Percentiles rank a stretch among this genome's conserved stretches.
Evolutionary conservation across 2,888 invertebrate species (phyloP).

Genomic region (Eupelmus urozonus): DNA sequence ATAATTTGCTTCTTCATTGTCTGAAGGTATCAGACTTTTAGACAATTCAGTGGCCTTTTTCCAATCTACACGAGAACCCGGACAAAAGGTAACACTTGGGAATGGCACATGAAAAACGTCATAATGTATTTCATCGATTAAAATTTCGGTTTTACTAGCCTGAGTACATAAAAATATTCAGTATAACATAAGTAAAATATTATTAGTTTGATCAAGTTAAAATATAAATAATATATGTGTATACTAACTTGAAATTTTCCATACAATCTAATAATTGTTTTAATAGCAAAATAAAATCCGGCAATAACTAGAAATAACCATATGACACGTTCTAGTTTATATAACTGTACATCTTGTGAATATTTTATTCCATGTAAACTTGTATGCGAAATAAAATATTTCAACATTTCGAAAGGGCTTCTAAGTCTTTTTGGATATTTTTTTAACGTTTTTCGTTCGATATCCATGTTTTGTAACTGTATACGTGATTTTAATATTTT

Average conservation of each 20-base stretch:
- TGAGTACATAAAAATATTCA: background rate
- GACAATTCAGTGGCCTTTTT: constrained; percentile 58
- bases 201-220: background rate
- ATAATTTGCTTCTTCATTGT: background rate
- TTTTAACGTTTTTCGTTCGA: background rate
- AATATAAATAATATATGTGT: background rate
- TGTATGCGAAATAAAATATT: constrained; percentile 50
- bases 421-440: constrained; percentile 24
- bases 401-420: constrained; percentile 31
- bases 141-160: constrained; percentile 65
- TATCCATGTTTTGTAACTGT: background rate
- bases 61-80: constrained; percentile 68
- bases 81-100: constrained; percentile 71
- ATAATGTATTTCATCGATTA: constrained; percentile 66
- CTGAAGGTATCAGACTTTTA: constrained; percentile 44
- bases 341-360: constrained; percentile 51
- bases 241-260: constrained; percentile 36
- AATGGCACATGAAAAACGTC: constrained; percentile 67
- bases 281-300: constrained; percentile 18
- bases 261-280: constrained; percentile 29
- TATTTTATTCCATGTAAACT: constrained; percentile 61
- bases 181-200: background rate
- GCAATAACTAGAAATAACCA: constrained; percentile 65
- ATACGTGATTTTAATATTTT: background rate
- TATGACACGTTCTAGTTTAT: constrained; percentile 61